Evolutionary conservation across 2,797 vertebrate species (phyloP).

Genomic region (Crenuchus spilurus): DNA sequence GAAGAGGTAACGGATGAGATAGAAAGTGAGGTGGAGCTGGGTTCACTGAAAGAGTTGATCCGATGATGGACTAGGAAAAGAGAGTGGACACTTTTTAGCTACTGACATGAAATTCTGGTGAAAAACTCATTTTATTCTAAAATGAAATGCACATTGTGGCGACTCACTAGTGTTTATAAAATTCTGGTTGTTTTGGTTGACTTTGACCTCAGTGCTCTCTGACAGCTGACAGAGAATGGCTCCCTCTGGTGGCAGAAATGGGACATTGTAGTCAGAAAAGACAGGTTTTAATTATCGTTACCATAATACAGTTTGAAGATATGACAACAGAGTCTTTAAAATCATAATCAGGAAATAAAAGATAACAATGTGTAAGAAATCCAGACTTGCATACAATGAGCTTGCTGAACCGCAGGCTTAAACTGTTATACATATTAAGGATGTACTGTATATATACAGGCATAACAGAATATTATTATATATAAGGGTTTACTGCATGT

Average conservation of each 20-base stretch:
- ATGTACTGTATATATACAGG: too few relatives aligned
- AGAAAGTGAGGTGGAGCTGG: background rate
- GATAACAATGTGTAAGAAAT: too few relatives aligned
- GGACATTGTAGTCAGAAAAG: background rate
- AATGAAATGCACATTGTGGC: background rate
- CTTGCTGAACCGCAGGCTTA: too few relatives aligned
- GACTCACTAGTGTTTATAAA: constrained; percentile 67
- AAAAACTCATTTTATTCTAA: background rate
- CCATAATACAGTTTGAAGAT: too few relatives aligned
- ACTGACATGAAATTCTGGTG: background rate
- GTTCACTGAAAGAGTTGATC: background rate
- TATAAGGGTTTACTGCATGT: too few relatives aligned
- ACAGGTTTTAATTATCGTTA: too few relatives aligned
- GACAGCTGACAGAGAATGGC: constrained; percentile 71
- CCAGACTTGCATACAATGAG: too few relatives aligned
- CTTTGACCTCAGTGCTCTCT: constrained; percentile 34
- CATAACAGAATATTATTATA: too few relatives aligned
- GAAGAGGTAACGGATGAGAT: constrained; percentile 29
- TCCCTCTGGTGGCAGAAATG: constrained; percentile 68
- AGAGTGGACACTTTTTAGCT: too few relatives aligned
- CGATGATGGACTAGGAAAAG: background rate
- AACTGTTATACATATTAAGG: too few relatives aligned
- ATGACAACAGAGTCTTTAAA: too few relatives aligned
- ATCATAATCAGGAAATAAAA: too few relatives aligned
- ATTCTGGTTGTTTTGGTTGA: constrained; percentile 53